Evolutionary conservation across 2,113 vertebrate species (phyloP).

Genomic region (Barbus barbus): DNA sequence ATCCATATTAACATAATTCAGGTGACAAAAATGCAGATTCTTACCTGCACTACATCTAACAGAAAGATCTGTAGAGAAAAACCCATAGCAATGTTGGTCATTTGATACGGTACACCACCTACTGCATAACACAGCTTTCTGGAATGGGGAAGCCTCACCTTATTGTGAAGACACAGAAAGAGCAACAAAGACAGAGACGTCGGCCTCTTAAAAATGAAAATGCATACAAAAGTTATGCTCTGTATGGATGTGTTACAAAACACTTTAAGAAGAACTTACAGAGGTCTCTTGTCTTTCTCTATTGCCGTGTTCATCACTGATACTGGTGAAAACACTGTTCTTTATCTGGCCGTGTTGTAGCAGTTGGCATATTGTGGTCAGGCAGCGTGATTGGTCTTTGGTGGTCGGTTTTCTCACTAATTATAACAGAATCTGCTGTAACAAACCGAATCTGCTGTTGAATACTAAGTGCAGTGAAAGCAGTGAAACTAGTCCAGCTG

Average conservation of each 20-base stretch:
- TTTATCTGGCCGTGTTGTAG: slow-evolving; percentile 3
- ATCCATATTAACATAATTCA: background rate
- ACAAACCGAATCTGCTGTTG: background rate
- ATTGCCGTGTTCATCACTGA: slow-evolving; percentile 5
- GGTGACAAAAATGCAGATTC: background rate
- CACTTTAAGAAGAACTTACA: slow-evolving; percentile 2
- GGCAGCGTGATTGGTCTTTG: background rate
- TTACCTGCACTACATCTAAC: slow-evolving; percentile 76
- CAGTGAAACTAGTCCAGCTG: background rate
- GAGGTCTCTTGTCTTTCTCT: background rate
- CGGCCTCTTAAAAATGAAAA: background rate
- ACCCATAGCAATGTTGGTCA: slow-evolving; percentile 63
- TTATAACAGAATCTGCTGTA: background rate
- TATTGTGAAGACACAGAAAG: slow-evolving; percentile 48
- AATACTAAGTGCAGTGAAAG: slow-evolving; percentile 17
- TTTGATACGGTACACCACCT: slow-evolving; percentile 72
- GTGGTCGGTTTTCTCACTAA: background rate
- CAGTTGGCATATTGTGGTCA: background rate
- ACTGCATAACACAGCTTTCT: slow-evolving; percentile 74
- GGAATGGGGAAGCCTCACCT: slow-evolving; percentile 59
- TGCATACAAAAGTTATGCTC: background rate
- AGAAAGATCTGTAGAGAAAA: slow-evolving; percentile 79
- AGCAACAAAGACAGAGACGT: background rate
- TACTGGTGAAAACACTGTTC: background rate
- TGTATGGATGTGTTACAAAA: background rate